phyloP scores from a whole-genome alignment of 2,888 invertebrate genomes.

The Coenonympha glycerion region DNA sequence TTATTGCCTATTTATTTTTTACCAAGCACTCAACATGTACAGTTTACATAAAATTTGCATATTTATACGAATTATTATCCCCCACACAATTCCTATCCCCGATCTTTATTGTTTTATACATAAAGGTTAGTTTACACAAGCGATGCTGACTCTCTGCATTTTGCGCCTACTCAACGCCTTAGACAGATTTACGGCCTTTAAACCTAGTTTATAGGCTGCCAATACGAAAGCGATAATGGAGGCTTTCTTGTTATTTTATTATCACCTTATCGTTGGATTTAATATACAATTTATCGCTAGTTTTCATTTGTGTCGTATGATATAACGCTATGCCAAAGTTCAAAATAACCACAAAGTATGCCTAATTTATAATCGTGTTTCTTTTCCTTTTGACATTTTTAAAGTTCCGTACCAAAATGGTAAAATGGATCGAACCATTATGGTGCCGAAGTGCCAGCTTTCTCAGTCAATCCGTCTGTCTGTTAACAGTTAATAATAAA shows the following conservation, averaged over 20 bases:
- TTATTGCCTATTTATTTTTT: neutral
- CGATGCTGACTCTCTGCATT: constrained; percentile 8
- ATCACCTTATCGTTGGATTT: constrained; percentile 3
- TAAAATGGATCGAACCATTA: no score
- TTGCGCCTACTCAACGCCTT: constrained; percentile 27
- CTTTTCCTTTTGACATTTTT: no score
- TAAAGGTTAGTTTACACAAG: constrained; percentile 5
- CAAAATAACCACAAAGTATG: no score
- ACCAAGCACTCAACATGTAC: neutral
- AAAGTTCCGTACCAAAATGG: no score
- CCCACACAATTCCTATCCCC: neutral
- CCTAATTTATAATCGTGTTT: no score
- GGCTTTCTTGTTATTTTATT: constrained; percentile 20
- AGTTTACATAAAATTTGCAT: neutral
- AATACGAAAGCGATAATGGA: constrained; percentile 27
- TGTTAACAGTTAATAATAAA: no score
- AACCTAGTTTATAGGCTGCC: constrained; percentile 26
- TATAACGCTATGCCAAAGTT: no score
- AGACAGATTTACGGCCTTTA: constrained; percentile 27
- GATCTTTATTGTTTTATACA: neutral
- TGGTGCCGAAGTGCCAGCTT: no score
- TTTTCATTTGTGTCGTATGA: constrained; percentile 5
- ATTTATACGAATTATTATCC: neutral
- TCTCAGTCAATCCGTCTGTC: no score
- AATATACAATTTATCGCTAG: neutral